A percentile compares a stretch with the other conserved stretches of the same genome.
phyloP scores from a whole-genome alignment of 1,140 invertebrate species.

The Aplysia californica region DNA sequence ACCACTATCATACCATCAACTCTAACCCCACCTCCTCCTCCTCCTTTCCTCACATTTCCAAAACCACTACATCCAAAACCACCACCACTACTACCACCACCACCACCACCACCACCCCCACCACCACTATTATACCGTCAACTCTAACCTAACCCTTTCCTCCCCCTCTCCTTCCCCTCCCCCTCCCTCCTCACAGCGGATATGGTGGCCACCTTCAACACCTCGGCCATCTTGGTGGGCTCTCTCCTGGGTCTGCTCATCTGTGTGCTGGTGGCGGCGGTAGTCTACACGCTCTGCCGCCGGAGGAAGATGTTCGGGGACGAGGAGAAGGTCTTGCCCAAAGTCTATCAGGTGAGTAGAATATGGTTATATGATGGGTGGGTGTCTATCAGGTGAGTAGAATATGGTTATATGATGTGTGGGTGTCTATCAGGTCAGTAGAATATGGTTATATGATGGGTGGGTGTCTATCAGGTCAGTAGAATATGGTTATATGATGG shows the following conservation, averaged over 20 bases:
- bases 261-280: conserved; percentile 8
- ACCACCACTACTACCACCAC: background rate
- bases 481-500: background rate
- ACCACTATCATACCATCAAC: background rate
- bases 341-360: conserved; percentile 20
- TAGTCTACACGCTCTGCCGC: conserved; percentile 14
- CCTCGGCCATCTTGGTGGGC: conserved; percentile 16
- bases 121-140: background rate
- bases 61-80: background rate
- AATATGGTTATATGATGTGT: background rate
- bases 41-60: background rate
- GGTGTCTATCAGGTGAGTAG: background rate
- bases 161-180: background rate
- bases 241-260: conserved; percentile 22
- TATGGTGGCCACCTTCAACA: conserved; percentile 17
- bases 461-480: background rate
- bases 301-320: conserved; percentile 21
- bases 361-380: background rate
- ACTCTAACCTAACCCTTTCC: background rate
- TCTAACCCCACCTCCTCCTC: background rate
- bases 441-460: background rate
- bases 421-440: background rate
- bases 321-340: conserved; percentile 13
- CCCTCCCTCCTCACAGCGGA: background rate
- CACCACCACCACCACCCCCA: background rate